Evolutionary conservation across 1,140 invertebrate genomes (phyloP).

Genomic region (Harpegnathos saltator): DNA sequence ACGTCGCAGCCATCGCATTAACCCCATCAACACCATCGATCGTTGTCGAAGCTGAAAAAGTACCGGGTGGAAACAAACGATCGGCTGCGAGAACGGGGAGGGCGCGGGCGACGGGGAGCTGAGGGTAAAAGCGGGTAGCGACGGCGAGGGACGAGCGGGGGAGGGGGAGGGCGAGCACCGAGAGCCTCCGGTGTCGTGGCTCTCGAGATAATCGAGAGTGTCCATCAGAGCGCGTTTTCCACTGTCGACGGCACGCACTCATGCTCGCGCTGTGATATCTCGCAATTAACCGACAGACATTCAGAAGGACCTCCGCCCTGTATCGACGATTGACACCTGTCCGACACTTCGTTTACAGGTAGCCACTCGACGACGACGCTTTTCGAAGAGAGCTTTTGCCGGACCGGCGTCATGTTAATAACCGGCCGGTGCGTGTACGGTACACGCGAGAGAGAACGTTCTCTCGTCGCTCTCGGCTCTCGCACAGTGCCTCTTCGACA

Average conservation of each 20-base stretch:
- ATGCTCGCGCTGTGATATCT: slow-evolving; percentile 38
- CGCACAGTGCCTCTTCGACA: slow-evolving; percentile 1
- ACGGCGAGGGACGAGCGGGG: too few species aligned
- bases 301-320: slow-evolving; percentile 29
- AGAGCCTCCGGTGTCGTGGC: slow-evolving; percentile 21
- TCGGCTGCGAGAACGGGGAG: neutral
- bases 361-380: slow-evolving; percentile 58
- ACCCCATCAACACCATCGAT: slow-evolving; percentile 43
- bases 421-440: neutral
- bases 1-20: slow-evolving; percentile 54
- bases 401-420: slow-evolving; percentile 56
- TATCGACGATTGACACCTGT: slow-evolving; percentile 60
- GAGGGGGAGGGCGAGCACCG: slow-evolving; percentile 26
- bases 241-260: slow-evolving; percentile 47
- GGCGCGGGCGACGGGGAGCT: too few species aligned
- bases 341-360: slow-evolving; percentile 63
- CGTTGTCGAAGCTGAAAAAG: slow-evolving; percentile 45
- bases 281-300: slow-evolving; percentile 61
- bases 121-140: too few species aligned
- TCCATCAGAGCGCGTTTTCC: slow-evolving; percentile 51
- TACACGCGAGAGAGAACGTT: neutral
- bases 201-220: slow-evolving; percentile 68
- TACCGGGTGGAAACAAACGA: slow-evolving; percentile 45
- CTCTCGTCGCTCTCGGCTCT: too few species aligned
- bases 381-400: slow-evolving; percentile 63